Base-by-base conservation (phyloP, 2,888 invertebrate genomes). In the Trissonchulus latispiculum region DNA sequence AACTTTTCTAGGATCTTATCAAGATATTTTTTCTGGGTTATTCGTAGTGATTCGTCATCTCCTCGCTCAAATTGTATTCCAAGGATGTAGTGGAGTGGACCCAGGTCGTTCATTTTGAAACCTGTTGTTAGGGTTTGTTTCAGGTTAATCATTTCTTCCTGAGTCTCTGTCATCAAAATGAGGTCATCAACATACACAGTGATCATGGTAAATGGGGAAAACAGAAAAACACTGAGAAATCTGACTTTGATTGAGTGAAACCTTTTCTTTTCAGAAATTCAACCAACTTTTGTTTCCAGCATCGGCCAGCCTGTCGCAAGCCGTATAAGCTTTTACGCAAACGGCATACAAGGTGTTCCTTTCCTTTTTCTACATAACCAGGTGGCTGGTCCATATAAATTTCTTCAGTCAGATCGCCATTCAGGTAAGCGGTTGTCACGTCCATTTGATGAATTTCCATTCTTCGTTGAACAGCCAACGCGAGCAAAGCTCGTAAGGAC, bases 291-390 rank as follows among this genome's bases (percentile, higher is more conserved):
- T 3, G 29, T 37, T 79, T 77, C 78, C 78, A 78, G 36, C 72
- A 71, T 18, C 78, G 37, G 1, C 70, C 64, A 33, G 72, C 48
- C 66, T 75, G 73, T 35, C 73, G 74, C 1, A 76, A 35, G 0
- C 79, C 77, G 67, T 79, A 79, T 1, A 79, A 18, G 23, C 70
- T 67, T 71, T 75, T 77, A 28, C 76, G 73, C 0, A 79, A 69
- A 64, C 74, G 75, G 61, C 78, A 76, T 31, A 79, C 78, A 31
- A 75, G 71, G 15, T 71, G 48, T 8, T 75, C 73, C 23, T 70
- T 37, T 32, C 74, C 76, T 36, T 61, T 28, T 1, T 71, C 29
- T 36, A 75, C 69, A 68, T 73, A 78, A 28, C 77, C 79, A 31
- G 69, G 71, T 33, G 78, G 76, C 64, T 78, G 77, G 35, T 66